Conservation (phyloP, 2,888 invertebrate genomes). For the Linhomoeus sp. region DNA sequence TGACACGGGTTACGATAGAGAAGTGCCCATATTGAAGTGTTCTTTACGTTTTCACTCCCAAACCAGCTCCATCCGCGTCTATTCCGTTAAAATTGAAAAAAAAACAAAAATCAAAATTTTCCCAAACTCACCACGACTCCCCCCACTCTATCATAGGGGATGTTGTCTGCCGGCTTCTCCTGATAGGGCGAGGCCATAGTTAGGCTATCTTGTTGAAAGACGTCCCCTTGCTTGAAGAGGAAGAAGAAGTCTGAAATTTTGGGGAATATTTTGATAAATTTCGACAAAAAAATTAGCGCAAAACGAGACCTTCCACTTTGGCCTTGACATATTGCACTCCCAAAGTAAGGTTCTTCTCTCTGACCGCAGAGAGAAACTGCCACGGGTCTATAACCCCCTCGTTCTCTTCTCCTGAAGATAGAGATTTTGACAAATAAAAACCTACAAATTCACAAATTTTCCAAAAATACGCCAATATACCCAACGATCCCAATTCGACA, state of each 20-base stretch:
- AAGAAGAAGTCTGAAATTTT: too few relatives aligned
- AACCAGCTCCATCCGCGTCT: too few relatives aligned
- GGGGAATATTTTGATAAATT: too few relatives aligned
- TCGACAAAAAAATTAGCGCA: neutral
- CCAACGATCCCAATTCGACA: slow-evolving; percentile 55
- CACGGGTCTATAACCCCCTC: slow-evolving; percentile 91
- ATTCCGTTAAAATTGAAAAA: too few relatives aligned
- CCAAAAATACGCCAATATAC: slow-evolving; percentile 21
- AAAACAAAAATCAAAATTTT: too few relatives aligned
- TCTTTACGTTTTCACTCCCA: too few relatives aligned
- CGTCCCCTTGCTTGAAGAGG: slow-evolving; percentile 37
- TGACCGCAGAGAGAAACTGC: slow-evolving; percentile 52
- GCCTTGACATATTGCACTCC: slow-evolving; percentile 56
- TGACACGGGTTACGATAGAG: too few relatives aligned
- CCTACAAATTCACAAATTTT: too few relatives aligned
- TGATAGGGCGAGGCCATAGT: neutral
- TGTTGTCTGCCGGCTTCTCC: neutral
- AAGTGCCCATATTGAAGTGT: too few relatives aligned
- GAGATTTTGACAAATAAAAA: too few relatives aligned
- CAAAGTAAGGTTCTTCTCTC: slow-evolving; percentile 48
- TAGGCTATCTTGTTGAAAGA: too few relatives aligned
- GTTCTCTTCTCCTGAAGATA: slow-evolving; percentile 51
- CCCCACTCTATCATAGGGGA: neutral
- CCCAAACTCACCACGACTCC: too few relatives aligned
- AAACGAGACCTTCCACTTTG: slow-evolving; percentile 49